phyloP scores from a whole-genome alignment of 2,888 invertebrate species.

The Parthenolecanium corni region DNA sequence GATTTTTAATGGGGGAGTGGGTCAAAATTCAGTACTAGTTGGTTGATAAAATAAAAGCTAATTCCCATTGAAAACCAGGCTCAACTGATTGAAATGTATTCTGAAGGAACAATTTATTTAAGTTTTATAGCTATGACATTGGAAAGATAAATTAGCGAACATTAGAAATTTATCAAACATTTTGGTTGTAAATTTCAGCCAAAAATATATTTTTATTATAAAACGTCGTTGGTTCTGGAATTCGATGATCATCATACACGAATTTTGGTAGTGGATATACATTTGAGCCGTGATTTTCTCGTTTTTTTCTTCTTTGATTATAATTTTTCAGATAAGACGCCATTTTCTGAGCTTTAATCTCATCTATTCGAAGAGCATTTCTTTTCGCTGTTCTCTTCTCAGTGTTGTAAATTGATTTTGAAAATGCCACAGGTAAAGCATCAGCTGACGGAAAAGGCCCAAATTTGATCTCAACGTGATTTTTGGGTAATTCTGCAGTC shows the following conservation, averaged over 20 bases:
- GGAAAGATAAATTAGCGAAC: too few relatives aligned
- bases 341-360: not conserved
- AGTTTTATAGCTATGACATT: too few relatives aligned
- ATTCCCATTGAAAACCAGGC: too few relatives aligned
- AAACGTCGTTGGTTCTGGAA: not conserved
- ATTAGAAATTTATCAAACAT: not conserved
- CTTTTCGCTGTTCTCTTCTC: not conserved
- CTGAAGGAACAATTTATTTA: too few relatives aligned
- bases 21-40: too few relatives aligned
- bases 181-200: not conserved
- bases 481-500: not conserved
- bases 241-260: not conserved
- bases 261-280: constrained; percentile 1
- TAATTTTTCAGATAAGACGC: not conserved
- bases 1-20: too few relatives aligned
- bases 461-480: too few relatives aligned
- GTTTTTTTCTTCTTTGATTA: not conserved
- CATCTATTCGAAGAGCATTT: not conserved
- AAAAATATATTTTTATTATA: not conserved
- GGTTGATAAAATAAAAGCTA: too few relatives aligned
- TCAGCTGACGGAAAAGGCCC: too few relatives aligned
- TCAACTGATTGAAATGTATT: too few relatives aligned
- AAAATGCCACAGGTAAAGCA: too few relatives aligned
- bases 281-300: not conserved
- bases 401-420: not conserved